Percentiles rank a stretch among this genome's conserved stretches.
These are phyloP conservation scores for Ramazzottius varieornatus DNA, from an alignment of 2,888 invertebrate species.

Conservation along the genomic window DNA sequence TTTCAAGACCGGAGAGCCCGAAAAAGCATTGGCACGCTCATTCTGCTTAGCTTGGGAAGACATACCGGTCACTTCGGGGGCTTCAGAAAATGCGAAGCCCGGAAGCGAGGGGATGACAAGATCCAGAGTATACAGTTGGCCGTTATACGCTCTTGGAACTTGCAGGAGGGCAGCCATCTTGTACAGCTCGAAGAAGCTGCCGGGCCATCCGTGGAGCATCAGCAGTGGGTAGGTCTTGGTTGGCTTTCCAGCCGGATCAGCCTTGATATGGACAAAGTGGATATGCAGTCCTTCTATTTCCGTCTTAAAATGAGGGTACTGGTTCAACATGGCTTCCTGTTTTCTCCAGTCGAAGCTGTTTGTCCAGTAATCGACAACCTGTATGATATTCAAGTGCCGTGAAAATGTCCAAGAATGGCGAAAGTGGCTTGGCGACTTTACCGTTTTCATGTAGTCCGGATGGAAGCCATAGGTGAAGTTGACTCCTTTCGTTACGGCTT, in stretches of 20 bases:
- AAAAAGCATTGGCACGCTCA: background rate
- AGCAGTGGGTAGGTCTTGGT: constrained; percentile 35
- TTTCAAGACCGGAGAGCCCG: constrained; percentile 13
- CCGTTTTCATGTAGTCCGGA: constrained; percentile 34
- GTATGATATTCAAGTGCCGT: background rate
- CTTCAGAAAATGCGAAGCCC: constrained; percentile 30
- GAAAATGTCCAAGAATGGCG: too few species aligned
- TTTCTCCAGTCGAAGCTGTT: constrained; percentile 40
- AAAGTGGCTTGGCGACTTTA: too few species aligned
- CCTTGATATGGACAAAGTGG: constrained; percentile 45
- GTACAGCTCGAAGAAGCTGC: constrained; percentile 50
- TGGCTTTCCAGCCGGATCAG: constrained; percentile 20
- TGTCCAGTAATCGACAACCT: constrained; percentile 46
- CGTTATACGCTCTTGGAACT: constrained; percentile 28
- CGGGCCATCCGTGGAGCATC: constrained; percentile 60
- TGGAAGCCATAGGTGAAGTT: constrained; percentile 60
- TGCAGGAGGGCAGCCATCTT: constrained; percentile 28
- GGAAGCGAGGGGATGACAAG: constrained; percentile 29
- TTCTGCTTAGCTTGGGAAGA: background rate
- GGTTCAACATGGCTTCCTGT: constrained; percentile 41
- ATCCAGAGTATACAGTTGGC: constrained; percentile 16
- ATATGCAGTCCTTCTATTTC: constrained; percentile 46
- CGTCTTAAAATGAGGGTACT: constrained; percentile 44
- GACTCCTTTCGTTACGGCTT: constrained; percentile 25
- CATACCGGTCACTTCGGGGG: constrained; percentile 35